Base-by-base conservation (phyloP, 2,888 invertebrate genomes). In the Tetragonula carbonaria region DNA sequence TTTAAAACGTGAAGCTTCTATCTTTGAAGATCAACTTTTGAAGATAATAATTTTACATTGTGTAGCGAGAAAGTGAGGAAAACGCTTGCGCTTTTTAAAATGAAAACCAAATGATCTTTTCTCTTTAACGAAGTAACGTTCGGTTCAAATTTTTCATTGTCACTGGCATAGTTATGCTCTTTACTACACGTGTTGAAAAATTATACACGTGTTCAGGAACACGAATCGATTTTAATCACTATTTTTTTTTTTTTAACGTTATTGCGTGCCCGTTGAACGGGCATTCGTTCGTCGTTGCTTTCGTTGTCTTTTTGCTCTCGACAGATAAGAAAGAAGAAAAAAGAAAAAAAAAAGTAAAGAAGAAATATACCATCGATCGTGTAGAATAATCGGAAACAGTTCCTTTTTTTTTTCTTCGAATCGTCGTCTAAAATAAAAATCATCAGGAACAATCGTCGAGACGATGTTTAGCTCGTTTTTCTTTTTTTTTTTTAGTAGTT, bases 201-300 rank as follows among this genome's bases (percentile, higher is more conserved):
- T 57, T 57, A 57, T 57, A 57, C 14, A 21, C 14, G 57, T 65
- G 53, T n/a, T 62, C 28, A 53, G 59, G 62, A 71, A 77, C 62
- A 66, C 66, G 53, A 78, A 45, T 75, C 57, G 45, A 84, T 28
- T 79, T 63, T 53, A 18, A 57, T 79, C 65, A 21, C 23, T 57
- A 38, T 71, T 70, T 23, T 62, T 72, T 33, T 28, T 28, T 28
- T 28, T 28, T 28, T 75, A 76, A 59, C 51, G 53, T 81, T 45
- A 78, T 78, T 63, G 78, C 79, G 38, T 73, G 79, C 82, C 84
- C 89, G 84, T 87, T 73, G 66, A 84, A 28, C 78, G 86, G 86
- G 85, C 74, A 80, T 80, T 88, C 66, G 55, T 66, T 74, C 28
- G 3, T 33, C 33, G 33, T 62, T 57, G 11, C 68, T 75, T 67